Conservation (phyloP, 2,113 vertebrate species). For the Plotosus lineatus region DNA sequence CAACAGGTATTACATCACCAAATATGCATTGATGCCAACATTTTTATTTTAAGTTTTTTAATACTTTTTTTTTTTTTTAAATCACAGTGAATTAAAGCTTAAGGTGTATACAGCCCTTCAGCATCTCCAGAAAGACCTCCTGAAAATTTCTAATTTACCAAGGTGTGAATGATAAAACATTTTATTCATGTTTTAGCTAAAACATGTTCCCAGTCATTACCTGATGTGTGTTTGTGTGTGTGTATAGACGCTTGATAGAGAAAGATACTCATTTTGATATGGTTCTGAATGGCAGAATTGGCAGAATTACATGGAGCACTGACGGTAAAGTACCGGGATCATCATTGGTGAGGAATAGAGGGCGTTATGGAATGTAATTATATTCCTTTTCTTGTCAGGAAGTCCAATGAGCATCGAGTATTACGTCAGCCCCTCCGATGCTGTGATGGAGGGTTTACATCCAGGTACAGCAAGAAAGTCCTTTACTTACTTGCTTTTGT, state of each 20-base stretch:
- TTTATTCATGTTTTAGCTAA: neutral
- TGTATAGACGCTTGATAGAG: conserved; percentile 62
- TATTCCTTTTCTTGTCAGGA: conserved; percentile 61
- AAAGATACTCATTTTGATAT: conserved; percentile 58
- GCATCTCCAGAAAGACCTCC: conserved; percentile 74
- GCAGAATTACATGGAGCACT: conserved; percentile 68
- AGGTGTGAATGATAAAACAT: conserved; percentile 64
- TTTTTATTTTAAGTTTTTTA: neutral
- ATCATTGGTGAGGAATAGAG: neutral
- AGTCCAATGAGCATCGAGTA: conserved; percentile 75
- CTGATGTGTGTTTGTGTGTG: neutral
- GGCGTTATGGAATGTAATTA: neutral
- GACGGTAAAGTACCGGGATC: conserved; percentile 65
- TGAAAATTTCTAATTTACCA: conserved; percentile 68
- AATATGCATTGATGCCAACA: neutral
- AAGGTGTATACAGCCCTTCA: conserved; percentile 75
- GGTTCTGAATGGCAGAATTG: conserved; percentile 77
- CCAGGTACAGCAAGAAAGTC: conserved; percentile 59
- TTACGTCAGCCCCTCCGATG: conserved; percentile 69
- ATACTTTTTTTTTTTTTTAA: neutral
- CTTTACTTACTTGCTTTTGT: neutral
- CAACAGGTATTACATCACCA: conserved; percentile 67
- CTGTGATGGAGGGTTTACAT: conserved; percentile 60
- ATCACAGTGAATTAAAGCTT: conserved; percentile 71
- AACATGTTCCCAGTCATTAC: neutral